Evolutionary conservation across 1,140 invertebrate genomes (phyloP), one percentile per base, ranked within the genome.

Genomic region (Drosophila ercepeae): DNA sequence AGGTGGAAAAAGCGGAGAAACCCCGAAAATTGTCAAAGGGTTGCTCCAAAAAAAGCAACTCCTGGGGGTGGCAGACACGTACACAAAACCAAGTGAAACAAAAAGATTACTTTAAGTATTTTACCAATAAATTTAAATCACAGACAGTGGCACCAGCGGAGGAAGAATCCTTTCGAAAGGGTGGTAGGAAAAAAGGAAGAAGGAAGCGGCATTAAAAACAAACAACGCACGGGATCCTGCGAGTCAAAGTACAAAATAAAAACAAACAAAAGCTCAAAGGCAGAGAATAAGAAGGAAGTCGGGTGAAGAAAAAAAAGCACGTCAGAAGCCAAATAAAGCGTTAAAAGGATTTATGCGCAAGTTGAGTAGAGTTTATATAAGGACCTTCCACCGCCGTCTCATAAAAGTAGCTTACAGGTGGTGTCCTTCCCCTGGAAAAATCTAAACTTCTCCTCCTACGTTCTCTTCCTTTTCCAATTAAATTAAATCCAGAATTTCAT

Each of bases 111-210:
- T 89, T 89, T 74, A 89, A 89, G 79, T 79, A 89, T 89, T 89
- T 89, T 77, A 74, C 84, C 84, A 89, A 89, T 89, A 89, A 89
- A 89, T 89, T 89, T 89, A 89, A 89, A 89, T 89, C 79, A 89
- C 84, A 77, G 76, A 53, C 81, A 72, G 53, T 65, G 29, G 41
- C 29, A 21, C 7, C 36, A 13, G 13, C 1, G 36, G 36, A 39
- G 14, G n/a, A 42, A 18, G 39, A 42, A 9, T 42, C 16, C 16
- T 16, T 8, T 3, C 2, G n/a, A 32, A 8, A n/a, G 27, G n/a
- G 46, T 46, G 36, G 4, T n/a, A 16, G 25, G 27, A 48, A 1
- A 11, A 44, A 42, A 27, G 29, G 7, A 70, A 52, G 2, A 51
- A 55, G 55, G 44, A n/a, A 16, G 13, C 18, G 41, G 27, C 27